Percentiles rank a stretch among this genome's conserved stretches.
phyloP scores from a whole-genome alignment of 2,113 vertebrate species.

The Anthoscopus minutus region DNA sequence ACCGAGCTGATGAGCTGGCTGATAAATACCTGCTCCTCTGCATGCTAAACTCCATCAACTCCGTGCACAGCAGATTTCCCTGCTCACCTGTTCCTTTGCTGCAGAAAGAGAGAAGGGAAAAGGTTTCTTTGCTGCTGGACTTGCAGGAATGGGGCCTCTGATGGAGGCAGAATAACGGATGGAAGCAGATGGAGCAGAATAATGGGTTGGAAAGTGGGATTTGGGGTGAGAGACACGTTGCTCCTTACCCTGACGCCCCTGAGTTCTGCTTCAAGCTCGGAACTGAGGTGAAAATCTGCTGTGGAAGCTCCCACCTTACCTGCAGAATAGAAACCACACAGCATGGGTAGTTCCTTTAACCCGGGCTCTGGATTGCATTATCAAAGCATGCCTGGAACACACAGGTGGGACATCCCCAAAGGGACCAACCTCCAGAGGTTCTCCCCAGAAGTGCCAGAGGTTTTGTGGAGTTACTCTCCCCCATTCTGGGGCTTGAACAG shows the following conservation, averaged over 20 bases:
- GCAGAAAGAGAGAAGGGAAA: neutral
- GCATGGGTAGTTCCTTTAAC: accelerated
- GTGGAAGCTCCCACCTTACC: neutral
- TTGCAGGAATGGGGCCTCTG: neutral
- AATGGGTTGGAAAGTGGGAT: accelerated
- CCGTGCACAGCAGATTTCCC: neutral
- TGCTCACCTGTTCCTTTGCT: neutral
- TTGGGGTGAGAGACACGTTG: neutral
- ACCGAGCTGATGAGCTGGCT: neutral
- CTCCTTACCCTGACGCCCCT: accelerated
- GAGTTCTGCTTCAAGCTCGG: neutral
- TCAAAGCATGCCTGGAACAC: accelerated
- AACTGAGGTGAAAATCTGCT: neutral
- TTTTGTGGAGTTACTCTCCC: neutral
- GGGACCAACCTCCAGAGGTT: neutral
- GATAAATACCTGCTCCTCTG: neutral
- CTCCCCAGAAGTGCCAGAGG: neutral
- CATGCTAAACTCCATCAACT: neutral
- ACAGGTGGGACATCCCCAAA: accelerated
- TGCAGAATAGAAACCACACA: neutral
- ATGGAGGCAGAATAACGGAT: no score
- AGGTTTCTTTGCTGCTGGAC: neutral
- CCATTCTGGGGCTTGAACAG: neutral
- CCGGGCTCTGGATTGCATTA: accelerated
- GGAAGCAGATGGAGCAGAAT: no score